A percentile compares a stretch with the other conserved stretches of the same genome.
Evolutionary conservation across 2,113 vertebrate species (phyloP).

Genomic region (Heterochromis multidens): DNA sequence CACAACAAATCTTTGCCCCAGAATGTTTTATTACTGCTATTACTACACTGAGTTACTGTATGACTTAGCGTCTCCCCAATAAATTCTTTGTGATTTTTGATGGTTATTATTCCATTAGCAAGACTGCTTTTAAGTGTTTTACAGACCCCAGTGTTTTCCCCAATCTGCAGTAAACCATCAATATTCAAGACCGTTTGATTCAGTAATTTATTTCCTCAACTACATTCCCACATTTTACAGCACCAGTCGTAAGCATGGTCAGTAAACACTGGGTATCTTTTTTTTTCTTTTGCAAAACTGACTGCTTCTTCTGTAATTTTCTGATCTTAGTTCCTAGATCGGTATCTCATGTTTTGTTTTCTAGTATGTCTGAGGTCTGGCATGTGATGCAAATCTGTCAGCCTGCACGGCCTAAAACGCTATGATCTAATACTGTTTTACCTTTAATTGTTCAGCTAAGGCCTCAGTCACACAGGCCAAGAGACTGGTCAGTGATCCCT

Average conservation of each 20-base stretch:
- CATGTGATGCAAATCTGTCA: too few relatives aligned
- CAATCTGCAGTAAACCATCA: background rate
- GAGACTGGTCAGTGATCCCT: background rate
- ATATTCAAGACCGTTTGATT: background rate
- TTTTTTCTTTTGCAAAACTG: background rate
- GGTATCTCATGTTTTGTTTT: background rate
- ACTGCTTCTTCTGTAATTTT: background rate
- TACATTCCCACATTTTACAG: background rate
- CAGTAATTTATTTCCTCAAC: background rate
- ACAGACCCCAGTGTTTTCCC: fast-evolving
- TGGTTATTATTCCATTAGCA: background rate
- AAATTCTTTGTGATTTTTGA: background rate
- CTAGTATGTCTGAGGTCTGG: fast-evolving
- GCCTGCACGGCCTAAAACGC: too few relatives aligned
- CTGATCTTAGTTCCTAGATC: background rate
- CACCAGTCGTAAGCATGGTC: background rate
- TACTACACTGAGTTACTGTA: background rate
- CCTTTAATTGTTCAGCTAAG: background rate
- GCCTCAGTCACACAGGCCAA: background rate
- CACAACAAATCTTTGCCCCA: background rate
- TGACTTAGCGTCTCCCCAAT: background rate
- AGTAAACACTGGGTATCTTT: background rate
- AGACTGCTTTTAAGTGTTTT: background rate
- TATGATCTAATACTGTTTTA: too few relatives aligned
- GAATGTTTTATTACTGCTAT: background rate